A percentile compares a stretch with the other conserved stretches of the same genome.
Conservation (phyloP, 2,888 invertebrate genomes). For the Mystacides longicornis region DNA sequence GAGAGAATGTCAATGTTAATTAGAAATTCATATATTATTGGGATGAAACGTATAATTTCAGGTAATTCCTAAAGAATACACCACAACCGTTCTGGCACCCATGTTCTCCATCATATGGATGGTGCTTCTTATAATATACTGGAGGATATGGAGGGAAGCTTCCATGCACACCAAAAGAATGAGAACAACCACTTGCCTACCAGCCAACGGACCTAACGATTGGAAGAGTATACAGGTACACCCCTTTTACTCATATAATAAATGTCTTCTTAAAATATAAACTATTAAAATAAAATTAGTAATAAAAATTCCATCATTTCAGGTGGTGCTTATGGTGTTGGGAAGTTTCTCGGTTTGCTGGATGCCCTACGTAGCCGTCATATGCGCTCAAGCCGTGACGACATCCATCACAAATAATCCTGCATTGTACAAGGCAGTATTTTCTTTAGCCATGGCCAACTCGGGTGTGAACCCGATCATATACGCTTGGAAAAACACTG, state of each 20-base stretch:
- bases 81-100: constrained; percentile 55
- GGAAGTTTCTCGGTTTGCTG: constrained; percentile 77
- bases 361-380: constrained; percentile 70
- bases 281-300: too few species aligned
- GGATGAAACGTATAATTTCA: constrained; percentile 29
- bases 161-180: constrained; percentile 62
- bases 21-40: too few species aligned
- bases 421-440: constrained; percentile 53
- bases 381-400: constrained; percentile 53
- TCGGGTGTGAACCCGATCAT: constrained; percentile 76
- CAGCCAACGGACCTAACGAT: constrained; percentile 49
- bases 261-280: too few species aligned
- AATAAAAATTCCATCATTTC: constrained; percentile 32
- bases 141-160: constrained; percentile 73
- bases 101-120: constrained; percentile 67
- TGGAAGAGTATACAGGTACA: constrained; percentile 70
- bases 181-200: constrained; percentile 53
- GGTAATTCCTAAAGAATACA: constrained; percentile 47
- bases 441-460: constrained; percentile 69
- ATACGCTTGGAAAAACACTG: constrained; percentile 79
- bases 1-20: too few species aligned
- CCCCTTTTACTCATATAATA: neutral
- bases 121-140: constrained; percentile 67
- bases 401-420: constrained; percentile 46
- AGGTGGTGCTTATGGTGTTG: constrained; percentile 71